phyloP scores from a whole-genome alignment of 2,888 invertebrate species.

The Thysanoteuthis rhombus region DNA sequence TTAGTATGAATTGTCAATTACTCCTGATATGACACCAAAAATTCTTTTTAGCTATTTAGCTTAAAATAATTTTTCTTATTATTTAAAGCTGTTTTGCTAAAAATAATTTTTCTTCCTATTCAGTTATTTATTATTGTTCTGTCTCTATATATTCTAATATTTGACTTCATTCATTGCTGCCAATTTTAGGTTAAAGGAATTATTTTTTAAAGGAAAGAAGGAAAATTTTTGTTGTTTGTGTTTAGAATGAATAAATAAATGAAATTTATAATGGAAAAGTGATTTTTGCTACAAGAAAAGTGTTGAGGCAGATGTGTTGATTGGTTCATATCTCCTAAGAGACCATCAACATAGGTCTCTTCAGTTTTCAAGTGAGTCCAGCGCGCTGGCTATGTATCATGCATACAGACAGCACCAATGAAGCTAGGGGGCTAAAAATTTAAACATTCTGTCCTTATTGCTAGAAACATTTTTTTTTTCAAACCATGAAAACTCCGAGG shows the following conservation, averaged over 20 bases:
- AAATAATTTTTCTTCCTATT: background rate
- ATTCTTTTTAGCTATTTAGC: background rate
- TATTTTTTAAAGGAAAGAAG: background rate
- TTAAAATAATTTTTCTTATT: background rate
- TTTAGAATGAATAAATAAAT: background rate
- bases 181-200: background rate
- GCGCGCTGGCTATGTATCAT: too few relatives aligned
- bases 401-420: too few relatives aligned
- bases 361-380: too few relatives aligned
- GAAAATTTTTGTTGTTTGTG: background rate
- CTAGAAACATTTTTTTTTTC: too few relatives aligned
- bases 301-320: background rate
- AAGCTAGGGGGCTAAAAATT: too few relatives aligned
- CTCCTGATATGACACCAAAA: background rate
- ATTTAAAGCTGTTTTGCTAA: background rate
- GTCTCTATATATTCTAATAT: background rate
- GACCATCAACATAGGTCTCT: too few relatives aligned
- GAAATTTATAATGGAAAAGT: background rate
- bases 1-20: background rate
- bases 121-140: background rate
- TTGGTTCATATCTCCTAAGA: too few relatives aligned
- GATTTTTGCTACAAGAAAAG: background rate
- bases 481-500: too few relatives aligned
- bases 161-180: background rate
- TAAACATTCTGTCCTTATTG: too few relatives aligned